phyloP scores from a whole-genome alignment of 92 coral and sea anemone species.

The Epizoanthus fatuus region DNA sequence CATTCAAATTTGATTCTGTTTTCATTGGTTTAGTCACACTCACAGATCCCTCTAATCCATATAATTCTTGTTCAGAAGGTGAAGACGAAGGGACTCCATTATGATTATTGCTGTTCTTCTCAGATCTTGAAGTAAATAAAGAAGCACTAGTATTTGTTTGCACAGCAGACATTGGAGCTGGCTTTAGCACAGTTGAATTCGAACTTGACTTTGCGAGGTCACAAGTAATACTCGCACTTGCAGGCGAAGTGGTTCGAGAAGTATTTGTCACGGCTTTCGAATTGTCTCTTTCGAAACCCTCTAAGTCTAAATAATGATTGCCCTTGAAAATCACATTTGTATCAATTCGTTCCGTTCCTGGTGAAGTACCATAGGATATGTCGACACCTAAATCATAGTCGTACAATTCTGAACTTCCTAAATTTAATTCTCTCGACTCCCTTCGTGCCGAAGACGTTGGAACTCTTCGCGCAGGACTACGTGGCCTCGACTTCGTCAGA shows the following conservation, averaged over 20 bases:
- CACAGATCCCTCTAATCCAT: background rate
- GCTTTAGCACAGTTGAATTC: constrained; percentile 11
- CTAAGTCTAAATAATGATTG: background rate
- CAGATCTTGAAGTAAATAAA: constrained; percentile 20
- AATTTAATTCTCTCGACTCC: constrained; percentile 38
- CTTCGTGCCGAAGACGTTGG: constrained; percentile 72
- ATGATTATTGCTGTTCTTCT: background rate
- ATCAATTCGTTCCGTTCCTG: background rate
- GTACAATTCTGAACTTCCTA: constrained; percentile 7
- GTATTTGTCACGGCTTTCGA: constrained; percentile 1
- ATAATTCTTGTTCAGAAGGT: background rate
- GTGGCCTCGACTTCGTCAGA: constrained; percentile 87
- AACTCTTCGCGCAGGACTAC: constrained; percentile 77
- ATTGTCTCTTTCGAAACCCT: background rate
- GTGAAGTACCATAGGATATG: constrained; percentile 13
- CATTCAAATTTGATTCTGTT: constrained; percentile 7
- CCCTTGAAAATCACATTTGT: background rate
- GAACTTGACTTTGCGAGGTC: constrained; percentile 8
- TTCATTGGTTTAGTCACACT: background rate
- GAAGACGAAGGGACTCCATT: constrained; percentile 1
- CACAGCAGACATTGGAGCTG: constrained; percentile 24
- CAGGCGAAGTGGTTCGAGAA: background rate
- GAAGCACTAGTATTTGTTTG: constrained; percentile 32
- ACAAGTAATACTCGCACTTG: background rate
- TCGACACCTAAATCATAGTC: constrained; percentile 47